Conservation (phyloP, 2,888 invertebrate species). For the Dynastes grantii region DNA sequence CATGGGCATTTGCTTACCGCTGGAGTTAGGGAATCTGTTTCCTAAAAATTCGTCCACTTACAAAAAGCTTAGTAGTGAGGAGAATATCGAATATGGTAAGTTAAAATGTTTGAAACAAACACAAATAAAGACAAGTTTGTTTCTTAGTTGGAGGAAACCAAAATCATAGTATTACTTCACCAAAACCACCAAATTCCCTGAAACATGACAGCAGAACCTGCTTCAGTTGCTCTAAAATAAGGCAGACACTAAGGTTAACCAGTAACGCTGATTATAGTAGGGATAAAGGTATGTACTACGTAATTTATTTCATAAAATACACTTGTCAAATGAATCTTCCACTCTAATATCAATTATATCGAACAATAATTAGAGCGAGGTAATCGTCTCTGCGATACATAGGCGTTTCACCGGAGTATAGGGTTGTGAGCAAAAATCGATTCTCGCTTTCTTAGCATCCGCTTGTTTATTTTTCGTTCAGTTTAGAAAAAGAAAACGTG, state of each 20-base stretch:
- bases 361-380: too few species aligned
- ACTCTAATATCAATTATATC: too few species aligned
- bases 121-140: constrained; percentile 1
- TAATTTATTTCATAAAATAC: neutral
- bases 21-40: constrained; percentile 79
- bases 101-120: constrained; percentile 11
- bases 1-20: constrained; percentile 84
- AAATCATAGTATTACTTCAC: constrained; percentile 37
- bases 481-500: too few species aligned
- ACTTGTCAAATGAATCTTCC: neutral
- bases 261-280: neutral
- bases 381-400: too few species aligned
- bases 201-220: constrained; percentile 56
- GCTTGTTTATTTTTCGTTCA: too few species aligned
- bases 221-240: constrained; percentile 56
- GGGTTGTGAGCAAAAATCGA: too few species aligned
- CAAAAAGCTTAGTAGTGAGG: constrained; percentile 52
- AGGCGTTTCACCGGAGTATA: too few species aligned
- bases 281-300: constrained; percentile 39
- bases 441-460: too few species aligned
- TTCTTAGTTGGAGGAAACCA: constrained; percentile 32
- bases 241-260: constrained; percentile 47
- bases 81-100: constrained; percentile 39
- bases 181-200: constrained; percentile 48
- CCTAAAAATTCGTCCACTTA: constrained; percentile 70